These are phyloP conservation scores for Xenops minutus DNA, from an alignment of 2,797 vertebrate genomes.

Conservation along the genomic window DNA sequence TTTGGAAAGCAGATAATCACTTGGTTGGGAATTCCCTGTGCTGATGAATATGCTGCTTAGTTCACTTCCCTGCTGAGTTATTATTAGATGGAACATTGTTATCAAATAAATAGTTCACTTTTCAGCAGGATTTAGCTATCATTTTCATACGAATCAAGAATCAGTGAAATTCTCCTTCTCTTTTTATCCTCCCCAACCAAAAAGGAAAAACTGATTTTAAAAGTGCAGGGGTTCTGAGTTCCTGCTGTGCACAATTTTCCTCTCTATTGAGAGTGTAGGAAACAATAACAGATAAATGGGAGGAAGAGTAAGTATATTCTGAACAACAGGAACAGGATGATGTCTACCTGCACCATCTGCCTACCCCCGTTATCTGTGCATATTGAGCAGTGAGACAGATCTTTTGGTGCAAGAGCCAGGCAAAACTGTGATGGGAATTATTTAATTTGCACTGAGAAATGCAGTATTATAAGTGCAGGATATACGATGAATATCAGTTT, in stretches of 20 bases:
- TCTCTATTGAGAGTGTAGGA: background rate
- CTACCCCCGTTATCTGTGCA: background rate
- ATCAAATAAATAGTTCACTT: slow-evolving; percentile 52
- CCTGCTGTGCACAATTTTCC: background rate
- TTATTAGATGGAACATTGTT: slow-evolving; percentile 37
- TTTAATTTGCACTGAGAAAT: background rate
- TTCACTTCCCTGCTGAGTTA: slow-evolving; percentile 32
- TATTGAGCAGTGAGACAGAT: background rate
- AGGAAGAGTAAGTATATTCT: background rate
- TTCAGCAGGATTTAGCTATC: slow-evolving; percentile 27
- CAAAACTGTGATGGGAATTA: background rate
- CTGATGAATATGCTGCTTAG: slow-evolving; percentile 55
- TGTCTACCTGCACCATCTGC: background rate
- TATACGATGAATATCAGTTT: background rate
- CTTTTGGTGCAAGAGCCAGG: background rate
- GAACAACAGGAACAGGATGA: background rate
- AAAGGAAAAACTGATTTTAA: background rate
- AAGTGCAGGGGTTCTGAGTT: background rate
- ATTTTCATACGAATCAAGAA: background rate
- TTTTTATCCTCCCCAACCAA: background rate
- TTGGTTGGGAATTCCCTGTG: slow-evolving; percentile 34
- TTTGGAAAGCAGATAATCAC: slow-evolving; percentile 48
- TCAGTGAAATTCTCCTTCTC: slow-evolving; percentile 20
- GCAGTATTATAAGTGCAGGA: background rate
- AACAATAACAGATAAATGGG: background rate